Evolutionary conservation across 2,888 invertebrate species (phyloP).

Genomic region (Pristionchus arcanus): DNA sequence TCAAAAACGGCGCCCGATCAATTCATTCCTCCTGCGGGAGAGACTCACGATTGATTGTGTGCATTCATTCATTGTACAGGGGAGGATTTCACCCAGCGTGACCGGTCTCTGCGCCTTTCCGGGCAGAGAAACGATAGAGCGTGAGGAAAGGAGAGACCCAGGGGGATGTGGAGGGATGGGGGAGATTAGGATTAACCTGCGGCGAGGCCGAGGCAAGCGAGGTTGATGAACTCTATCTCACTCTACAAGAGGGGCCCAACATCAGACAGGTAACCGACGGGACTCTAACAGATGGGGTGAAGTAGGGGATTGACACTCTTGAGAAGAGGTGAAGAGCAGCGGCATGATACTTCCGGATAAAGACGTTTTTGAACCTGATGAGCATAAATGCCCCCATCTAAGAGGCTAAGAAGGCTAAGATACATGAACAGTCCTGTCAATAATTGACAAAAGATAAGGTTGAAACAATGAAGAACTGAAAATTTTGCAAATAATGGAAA

Average conservation of each 20-base stretch:
- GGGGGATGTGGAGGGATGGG: neutral
- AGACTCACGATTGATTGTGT: neutral
- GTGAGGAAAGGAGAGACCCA: neutral
- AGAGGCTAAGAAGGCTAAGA: no score
- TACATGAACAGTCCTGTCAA: no score
- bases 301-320: slow-evolving; percentile 3
- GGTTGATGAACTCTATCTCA: slow-evolving; percentile 5
- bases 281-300: slow-evolving; percentile 16
- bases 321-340: neutral
- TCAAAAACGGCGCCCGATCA: neutral
- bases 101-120: neutral
- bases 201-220: slow-evolving; percentile 2
- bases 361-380: neutral
- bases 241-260: neutral
- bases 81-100: neutral
- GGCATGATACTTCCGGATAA: slow-evolving; percentile 13
- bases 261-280: slow-evolving; percentile 12
- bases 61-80: neutral
- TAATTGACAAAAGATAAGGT: no score
- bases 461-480: no score
- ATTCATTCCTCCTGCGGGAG: neutral
- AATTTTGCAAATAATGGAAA: no score
- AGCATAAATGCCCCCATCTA: neutral
- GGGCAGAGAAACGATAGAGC: neutral
- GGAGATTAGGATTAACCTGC: slow-evolving; percentile 32